Percentiles rank a stretch among this genome's conserved stretches.
Conservation (phyloP, 2,888 invertebrate species). For the Lottia scabra region DNA sequence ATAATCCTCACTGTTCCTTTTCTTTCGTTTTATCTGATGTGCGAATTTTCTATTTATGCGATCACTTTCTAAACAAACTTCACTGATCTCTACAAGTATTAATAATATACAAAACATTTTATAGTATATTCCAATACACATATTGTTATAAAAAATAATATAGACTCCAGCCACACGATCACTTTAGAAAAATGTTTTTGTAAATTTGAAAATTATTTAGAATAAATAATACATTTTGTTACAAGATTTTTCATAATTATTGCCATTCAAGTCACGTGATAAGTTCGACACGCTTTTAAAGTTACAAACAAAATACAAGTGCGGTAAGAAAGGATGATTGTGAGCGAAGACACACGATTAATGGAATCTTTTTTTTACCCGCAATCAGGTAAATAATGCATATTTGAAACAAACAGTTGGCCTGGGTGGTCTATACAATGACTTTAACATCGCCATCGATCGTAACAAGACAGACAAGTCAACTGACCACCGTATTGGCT, state of each 20-base stretch:
- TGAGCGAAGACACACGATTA: not conserved
- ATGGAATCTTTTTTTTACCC: not conserved
- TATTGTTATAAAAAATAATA: not conserved
- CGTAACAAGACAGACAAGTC: not conserved
- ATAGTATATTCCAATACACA: not conserved
- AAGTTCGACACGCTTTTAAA: not conserved
- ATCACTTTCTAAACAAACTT: not conserved
- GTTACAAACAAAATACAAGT: not conserved
- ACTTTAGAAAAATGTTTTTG: not conserved
- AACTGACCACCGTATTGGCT: conserved; percentile 4
- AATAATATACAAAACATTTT: not conserved
- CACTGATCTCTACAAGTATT: not conserved
- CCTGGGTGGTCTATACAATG: not conserved
- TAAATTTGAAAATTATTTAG: not conserved
- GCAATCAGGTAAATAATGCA: not conserved
- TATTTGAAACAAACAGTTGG: not conserved
- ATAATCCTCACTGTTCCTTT: not conserved
- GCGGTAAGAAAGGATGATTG: too few species aligned
- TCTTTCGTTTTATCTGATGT: not conserved
- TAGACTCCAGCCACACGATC: too few species aligned
- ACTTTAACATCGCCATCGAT: not conserved
- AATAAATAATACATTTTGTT: not conserved
- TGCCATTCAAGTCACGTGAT: not conserved
- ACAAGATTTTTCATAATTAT: not conserved
- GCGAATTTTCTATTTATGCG: not conserved